Evolutionary conservation across 2,888 invertebrate species (phyloP), one percentile per base, ranked within the genome.

Genomic region (Spodoptera picta): DNA sequence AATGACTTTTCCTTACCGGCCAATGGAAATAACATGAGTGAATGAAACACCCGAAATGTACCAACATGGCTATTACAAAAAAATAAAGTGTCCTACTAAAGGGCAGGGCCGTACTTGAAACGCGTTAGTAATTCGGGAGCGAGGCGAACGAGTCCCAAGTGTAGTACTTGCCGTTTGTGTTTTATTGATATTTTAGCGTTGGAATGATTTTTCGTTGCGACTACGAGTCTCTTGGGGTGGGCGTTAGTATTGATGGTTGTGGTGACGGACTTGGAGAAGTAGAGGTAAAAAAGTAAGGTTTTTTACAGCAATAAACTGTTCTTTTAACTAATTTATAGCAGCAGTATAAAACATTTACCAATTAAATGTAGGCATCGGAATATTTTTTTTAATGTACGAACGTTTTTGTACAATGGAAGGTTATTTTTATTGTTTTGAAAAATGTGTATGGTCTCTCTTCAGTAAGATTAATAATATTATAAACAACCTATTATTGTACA

Each of bases 101-200:
- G 89, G 90, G 86, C 92, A 89, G 89, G 86, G 81, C 82, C 82
- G 86, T 79, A 87, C 86, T 90, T 83, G 83, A 74, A 81, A 23
- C 79, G 83, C 87, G 89, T 92, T 92, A 89, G 91, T 90, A 90
- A 90, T 88, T 88, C 90, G 69, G 83, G 66, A 79, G 86, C 87
- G 89, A 27, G 82, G 82, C 82, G 80, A 87, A 91, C 83, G 89
- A 87, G 87, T 90, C 92, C 91, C 90, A 65, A 68, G 81, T 76
- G 82, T 75, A 78, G 77, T 69, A 78, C 66, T 76, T 67, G 79
- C 82, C 85, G 86, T 87, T 91, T 89, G 90, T 93, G 90, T 93
- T 94, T 94, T 94, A 94, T 94, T 94, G 94, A 94, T 93, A 94
- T 94, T 94, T 94, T 91, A 91, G 88, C 89, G 85, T 80, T 73